Percentiles rank a stretch among this genome's conserved stretches.
These are phyloP conservation scores for Hirtodrosophila confusa DNA, from an alignment of 2,888 invertebrate genomes.

Conservation along the genomic window DNA sequence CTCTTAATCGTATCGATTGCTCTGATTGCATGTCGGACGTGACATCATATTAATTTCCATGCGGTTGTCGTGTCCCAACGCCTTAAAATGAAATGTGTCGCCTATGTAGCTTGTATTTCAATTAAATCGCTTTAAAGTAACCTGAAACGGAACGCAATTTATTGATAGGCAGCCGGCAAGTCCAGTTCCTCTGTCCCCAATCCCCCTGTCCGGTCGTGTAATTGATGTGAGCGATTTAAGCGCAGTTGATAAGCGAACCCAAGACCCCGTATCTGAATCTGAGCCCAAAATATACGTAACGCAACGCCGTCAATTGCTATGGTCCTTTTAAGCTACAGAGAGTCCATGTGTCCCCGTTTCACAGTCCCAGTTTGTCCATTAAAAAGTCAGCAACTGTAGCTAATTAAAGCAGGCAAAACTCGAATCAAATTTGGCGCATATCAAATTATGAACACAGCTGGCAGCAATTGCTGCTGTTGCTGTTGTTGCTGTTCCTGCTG, in stretches of 20 bases:
- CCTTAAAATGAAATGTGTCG: constrained; percentile 1
- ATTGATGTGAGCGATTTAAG: constrained; percentile 74
- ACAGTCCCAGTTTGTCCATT: constrained; percentile 64
- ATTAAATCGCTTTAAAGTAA: constrained; percentile 72
- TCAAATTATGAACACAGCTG: constrained; percentile 78
- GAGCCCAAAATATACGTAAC: constrained; percentile 21
- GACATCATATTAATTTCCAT: constrained; percentile 47
- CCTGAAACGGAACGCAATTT: constrained; percentile 63
- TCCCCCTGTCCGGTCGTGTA: constrained; percentile 47
- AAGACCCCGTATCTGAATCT: constrained; percentile 28
- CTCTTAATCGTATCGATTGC: constrained; percentile 35
- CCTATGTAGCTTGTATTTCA: constrained; percentile 59
- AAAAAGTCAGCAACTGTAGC: constrained; percentile 78
- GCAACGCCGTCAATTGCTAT: constrained; percentile 15
- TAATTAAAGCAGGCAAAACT: constrained; percentile 72
- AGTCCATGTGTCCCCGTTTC: constrained; percentile 17
- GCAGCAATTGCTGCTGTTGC: constrained; percentile 64
- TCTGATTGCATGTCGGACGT: constrained; percentile 30
- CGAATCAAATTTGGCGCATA: constrained; percentile 76
- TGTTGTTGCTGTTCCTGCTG: constrained; percentile 16
- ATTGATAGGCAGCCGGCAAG: constrained; percentile 50
- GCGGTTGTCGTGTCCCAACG: constrained; percentile 3
- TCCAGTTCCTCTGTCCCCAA: background rate
- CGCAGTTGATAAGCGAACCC: constrained; percentile 67
- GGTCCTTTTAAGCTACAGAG: background rate